Base-by-base conservation (phyloP, 2,797 vertebrate species). In the Hoplostethus mediterraneus region DNA sequence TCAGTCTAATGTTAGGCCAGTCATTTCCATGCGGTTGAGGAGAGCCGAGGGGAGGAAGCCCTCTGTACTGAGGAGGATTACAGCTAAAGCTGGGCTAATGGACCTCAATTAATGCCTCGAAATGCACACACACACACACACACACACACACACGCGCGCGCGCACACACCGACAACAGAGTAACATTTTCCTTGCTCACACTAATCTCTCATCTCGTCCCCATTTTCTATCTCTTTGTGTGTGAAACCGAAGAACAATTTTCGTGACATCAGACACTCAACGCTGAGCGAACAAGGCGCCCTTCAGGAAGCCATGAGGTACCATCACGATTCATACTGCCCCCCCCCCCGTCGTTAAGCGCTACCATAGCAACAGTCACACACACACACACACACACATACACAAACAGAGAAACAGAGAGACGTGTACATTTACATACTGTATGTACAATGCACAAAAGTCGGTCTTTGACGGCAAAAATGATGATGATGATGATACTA, bases 201-300 rank as follows among this genome's bases (percentile, higher is more conserved):
- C 65, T 67, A 31, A 6, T 57, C 58, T 79, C 55, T 64, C 33
- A 5, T 33, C 6, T 6, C 6, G 2, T 33, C 33, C 6, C 4
- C 3, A 33, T 5, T 33, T 33, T 33, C 33, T 6, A 33, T 5
- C 33, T 33, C 33, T 33, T 6, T 33, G 1, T 33, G 33, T 33
- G 92, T 95, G 90, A 94, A 90, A 86, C 95, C 96, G 76, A 95
- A 96, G 94, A 96, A 96, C 94, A 96, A 96, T 96, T 97, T 96
- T 93, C 96, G 96, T 94, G 96, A 96, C 95, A 96, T 96, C 95
- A 97, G 96, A 95, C 95, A 96, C 92, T 96, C 95, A 25, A 96
- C 95, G 93, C 94, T 96, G 82, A 91, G 95, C 81, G 96, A 96
- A 83, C 88, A 95, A 80, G 95, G 96, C 92, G 95, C 95, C 79